Percentiles rank a stretch among this genome's conserved stretches.
These are phyloP conservation scores for Choristoneura fumiferana DNA, from an alignment of 1,140 invertebrate genomes.

Conservation along the genomic window DNA sequence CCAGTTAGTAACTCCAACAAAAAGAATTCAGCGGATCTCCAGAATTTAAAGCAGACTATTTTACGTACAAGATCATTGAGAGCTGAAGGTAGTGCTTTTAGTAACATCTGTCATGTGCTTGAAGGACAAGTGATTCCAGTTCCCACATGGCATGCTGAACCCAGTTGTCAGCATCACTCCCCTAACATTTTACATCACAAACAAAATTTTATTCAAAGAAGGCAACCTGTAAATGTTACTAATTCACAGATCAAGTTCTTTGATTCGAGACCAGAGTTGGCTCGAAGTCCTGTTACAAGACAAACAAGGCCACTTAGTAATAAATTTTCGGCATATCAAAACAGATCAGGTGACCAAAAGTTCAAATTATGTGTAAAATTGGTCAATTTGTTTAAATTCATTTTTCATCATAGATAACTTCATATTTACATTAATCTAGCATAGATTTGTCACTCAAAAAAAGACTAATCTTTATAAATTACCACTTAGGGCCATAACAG, in stretches of 20 bases:
- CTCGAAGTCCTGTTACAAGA: slow-evolving; percentile 30
- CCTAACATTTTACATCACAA: slow-evolving; percentile 20
- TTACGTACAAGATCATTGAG: slow-evolving; percentile 47
- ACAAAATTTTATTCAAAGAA: slow-evolving; percentile 10
- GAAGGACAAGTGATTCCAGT: slow-evolving; percentile 61
- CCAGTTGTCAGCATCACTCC: slow-evolving; percentile 35
- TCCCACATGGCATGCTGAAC: slow-evolving; percentile 55
- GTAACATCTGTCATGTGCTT: slow-evolving; percentile 55
- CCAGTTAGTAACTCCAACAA: slow-evolving; percentile 29
- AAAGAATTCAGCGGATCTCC: slow-evolving; percentile 46
- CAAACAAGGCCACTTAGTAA: slow-evolving; percentile 33
- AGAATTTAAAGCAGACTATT: slow-evolving; percentile 62
- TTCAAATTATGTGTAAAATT: no score
- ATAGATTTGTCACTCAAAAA: no score
- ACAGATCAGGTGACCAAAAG: slow-evolving; percentile 28
- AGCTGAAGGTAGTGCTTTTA: slow-evolving; percentile 52
- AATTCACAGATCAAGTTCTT: slow-evolving; percentile 33
- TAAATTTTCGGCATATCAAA: slow-evolving; percentile 25
- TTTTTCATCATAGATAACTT: no score
- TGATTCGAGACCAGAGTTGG: slow-evolving; percentile 26
- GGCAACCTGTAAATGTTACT: slow-evolving; percentile 30
- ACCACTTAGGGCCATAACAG: no score
- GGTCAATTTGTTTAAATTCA: no score
- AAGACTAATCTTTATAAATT: no score
- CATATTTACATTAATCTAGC: no score